Base-by-base conservation (phyloP, 2,888 invertebrate genomes). In the Phengaris arion region DNA sequence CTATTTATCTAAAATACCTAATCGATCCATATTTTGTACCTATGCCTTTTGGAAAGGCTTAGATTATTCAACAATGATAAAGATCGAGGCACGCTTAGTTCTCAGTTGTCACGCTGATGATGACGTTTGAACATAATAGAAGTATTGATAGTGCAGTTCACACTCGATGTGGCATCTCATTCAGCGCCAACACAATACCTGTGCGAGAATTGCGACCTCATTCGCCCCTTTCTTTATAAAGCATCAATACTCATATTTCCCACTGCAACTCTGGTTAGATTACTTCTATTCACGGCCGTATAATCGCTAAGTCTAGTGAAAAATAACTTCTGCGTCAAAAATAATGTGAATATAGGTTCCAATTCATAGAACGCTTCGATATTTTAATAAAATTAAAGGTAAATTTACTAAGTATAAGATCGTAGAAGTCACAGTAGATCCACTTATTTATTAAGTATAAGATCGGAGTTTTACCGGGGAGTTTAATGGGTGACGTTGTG, bases 201-300 rank as follows among this genome's bases (percentile, higher is more conserved):
- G 52, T 48, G 72, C 72, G 72, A 35, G 72, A 54, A 72, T 52
- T 51, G 72, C 72, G 72, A 72, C 72, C 72, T 45, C 72, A 54
- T 72, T 72, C 72, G 72, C 52, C 52, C 35, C 72, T 54, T 72
- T 72, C 72, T 72, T 72, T 72, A 72, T 72, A 72, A 12, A 72
- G 54, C 72, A 72, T 72, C 72, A 72, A 72, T 72, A 54, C 72
- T 72, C 72, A 54, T 72, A 72, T 72, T 54, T 54, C 72, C 72
- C 72, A 52, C 52, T 72, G 72, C 72, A 72, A 72, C 72, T 72
- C 72, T 72, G 72, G 72, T 54, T 72, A 72, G 72, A 72, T 72
- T 72, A 72, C 72, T 72, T 72, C 72, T 72, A 72, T 72, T 72
- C 72, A 72, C 54, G 13, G 72, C 2, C 72, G 72, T 72, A 52